Evolutionary conservation across 1,140 invertebrate genomes (phyloP), one percentile per base, ranked within the genome.

Genomic region (Drosophila burlai): DNA sequence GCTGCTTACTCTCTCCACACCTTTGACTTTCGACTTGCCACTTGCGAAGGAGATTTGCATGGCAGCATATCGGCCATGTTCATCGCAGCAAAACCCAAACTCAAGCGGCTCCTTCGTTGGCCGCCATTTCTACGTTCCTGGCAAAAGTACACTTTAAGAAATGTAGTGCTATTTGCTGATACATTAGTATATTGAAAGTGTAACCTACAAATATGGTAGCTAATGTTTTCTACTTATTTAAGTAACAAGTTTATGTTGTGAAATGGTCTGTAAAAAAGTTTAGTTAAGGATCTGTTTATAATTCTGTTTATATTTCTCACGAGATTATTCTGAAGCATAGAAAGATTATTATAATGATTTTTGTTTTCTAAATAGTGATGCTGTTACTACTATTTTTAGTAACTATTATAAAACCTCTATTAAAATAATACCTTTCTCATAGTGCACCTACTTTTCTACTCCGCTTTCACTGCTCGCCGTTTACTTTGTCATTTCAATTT

Each of bases 401-500:
- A 29, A 29, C 16, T n/a, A 24, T 24, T 24, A 24, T 24, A 29
- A 15, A 38, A 16, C 29, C 29, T 15, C 9, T 13, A 8, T 8
- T 7, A 8, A 34, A 31, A 13, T 29, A 34, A 26, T 5, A 21
- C 16, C 4, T 43, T 68, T 49, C 11, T 40, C n/a, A 6, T 24
- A 40, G 63, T 58, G 62, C 18, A 52, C 36, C 57, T 55, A 40
- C 50, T 58, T 79, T 57, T 59, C 38, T 45, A 34, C 50, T 54
- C 9, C 21, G 24, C 64, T 47, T 47, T 50, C 24, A 66, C 31
- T 40, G 66, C 47, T 65, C 71, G 50, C 49, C 76, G 61, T 86
- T 89, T 81, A 64, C 76, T 89, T 80, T 89, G 77, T 81, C 76
- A 86, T 79, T 86, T 82, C 68, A 81, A 89, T 83, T 89, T 89